A percentile compares a stretch with the other conserved stretches of the same genome.
phyloP scores from a whole-genome alignment of 2,113 vertebrate species.

The Symphodus melops region DNA sequence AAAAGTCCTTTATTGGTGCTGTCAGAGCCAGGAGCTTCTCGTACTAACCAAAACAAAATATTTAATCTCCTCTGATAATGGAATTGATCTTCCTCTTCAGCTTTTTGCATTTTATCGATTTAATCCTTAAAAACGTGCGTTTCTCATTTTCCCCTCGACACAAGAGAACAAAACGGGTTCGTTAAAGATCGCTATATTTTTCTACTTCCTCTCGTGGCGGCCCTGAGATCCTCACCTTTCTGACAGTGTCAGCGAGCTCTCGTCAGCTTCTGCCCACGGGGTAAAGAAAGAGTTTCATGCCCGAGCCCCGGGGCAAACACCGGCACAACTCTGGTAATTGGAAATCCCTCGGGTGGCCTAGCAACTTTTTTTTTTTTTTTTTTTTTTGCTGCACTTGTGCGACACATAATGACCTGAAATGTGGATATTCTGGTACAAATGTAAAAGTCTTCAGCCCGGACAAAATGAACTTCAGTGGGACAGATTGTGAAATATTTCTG shows the following conservation, averaged over 20 bases:
- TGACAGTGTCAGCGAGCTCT: conserved; percentile 22
- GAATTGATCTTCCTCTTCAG: too few relatives aligned
- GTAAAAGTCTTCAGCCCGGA: not conserved
- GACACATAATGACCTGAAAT: conserved; percentile 7
- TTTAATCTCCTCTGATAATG: too few relatives aligned
- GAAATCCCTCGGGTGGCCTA: conserved; percentile 27
- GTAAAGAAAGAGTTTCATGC: conserved; percentile 40
- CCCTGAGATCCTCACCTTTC: not conserved
- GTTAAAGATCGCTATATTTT: too few relatives aligned
- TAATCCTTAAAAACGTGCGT: too few relatives aligned
- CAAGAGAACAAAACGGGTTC: not conserved
- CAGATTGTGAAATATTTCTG: not conserved
- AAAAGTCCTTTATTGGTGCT: too few relatives aligned
- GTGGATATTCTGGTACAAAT: not conserved
- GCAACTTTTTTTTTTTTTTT: conserved; percentile 18
- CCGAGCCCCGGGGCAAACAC: conserved; percentile 37
- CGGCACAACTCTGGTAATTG: conserved; percentile 54
- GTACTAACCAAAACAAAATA: too few relatives aligned
- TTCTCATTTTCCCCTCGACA: not conserved
- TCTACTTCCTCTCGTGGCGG: not conserved
- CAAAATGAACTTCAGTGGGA: conserved; percentile 6
- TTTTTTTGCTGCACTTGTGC: too few relatives aligned
- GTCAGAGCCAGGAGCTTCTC: too few relatives aligned
- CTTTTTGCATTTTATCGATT: too few relatives aligned
- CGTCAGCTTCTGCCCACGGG: conserved; percentile 53